A percentile compares a stretch with the other conserved stretches of the same genome.
phyloP scores from a whole-genome alignment of 2,888 invertebrate genomes.

The Phoenoteleia sp. region DNA sequence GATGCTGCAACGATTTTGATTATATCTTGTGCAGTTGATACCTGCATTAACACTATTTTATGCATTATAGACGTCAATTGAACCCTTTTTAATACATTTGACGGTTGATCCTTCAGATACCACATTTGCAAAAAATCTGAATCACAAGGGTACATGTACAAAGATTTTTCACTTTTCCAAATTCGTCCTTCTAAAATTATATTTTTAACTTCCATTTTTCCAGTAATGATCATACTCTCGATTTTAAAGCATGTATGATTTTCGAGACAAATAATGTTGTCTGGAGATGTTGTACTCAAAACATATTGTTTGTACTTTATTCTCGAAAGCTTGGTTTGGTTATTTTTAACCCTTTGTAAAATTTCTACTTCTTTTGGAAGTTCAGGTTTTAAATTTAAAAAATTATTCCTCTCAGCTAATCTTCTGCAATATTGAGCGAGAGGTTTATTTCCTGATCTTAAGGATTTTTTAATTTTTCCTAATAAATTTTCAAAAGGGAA shows the following conservation, averaged over 20 bases:
- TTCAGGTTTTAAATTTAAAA: neutral
- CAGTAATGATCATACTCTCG: neutral
- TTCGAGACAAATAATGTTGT: neutral
- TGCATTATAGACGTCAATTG: neutral
- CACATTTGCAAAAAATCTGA: slow-evolving; percentile 7
- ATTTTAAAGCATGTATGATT: neutral
- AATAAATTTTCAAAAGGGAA: neutral
- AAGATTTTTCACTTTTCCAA: neutral
- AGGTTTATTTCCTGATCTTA: neutral
- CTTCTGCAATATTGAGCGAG: neutral
- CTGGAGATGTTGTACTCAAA: neutral
- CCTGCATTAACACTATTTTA: neutral
- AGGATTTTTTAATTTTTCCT: neutral
- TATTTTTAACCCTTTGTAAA: neutral
- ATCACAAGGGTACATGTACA: neutral
- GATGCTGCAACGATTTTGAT: neutral
- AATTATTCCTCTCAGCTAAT: neutral
- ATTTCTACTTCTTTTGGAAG: neutral
- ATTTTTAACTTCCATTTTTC: neutral
- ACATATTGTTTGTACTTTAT: neutral
- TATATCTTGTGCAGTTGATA: no score
- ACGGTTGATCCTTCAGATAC: neutral
- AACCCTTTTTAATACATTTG: neutral
- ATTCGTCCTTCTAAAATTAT: neutral
- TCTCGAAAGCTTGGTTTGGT: neutral